Conservation (phyloP, 2,797 vertebrate genomes). For the Hypotaenidia philippensis region DNA sequence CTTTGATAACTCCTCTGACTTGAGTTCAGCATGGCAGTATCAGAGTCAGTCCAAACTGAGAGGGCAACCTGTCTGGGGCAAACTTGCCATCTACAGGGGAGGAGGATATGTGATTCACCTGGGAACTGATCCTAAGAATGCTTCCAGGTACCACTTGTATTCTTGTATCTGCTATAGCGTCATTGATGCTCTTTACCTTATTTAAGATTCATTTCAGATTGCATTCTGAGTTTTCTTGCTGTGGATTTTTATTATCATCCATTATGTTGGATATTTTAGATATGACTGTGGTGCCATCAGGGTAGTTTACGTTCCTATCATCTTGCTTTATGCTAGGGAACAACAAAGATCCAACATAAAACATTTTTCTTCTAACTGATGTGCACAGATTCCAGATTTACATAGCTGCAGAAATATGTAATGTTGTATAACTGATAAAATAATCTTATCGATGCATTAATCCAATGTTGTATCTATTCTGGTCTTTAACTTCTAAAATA, state of each 20-base stretch:
- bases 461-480: not conserved
- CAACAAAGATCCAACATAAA: not conserved
- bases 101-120: constrained; percentile 91
- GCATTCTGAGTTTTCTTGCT: not conserved
- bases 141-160: constrained; percentile 83
- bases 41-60: constrained; percentile 86
- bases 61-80: constrained; percentile 89
- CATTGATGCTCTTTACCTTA: not conserved
- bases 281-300: not conserved
- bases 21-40: constrained; percentile 86
- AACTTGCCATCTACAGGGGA: constrained; percentile 87
- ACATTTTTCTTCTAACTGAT: not conserved
- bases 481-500: not conserved
- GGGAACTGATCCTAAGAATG: constrained; percentile 83
- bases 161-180: not conserved
- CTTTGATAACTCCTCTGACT: constrained; percentile 67
- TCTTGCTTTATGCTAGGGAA: not conserved
- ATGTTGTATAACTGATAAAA: not conserved
- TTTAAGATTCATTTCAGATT: not conserved
- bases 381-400: not conserved
- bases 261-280: not conserved
- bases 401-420: not conserved
- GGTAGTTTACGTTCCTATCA: not conserved
- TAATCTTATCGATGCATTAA: not conserved
- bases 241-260: too few relatives aligned